Percentiles rank a stretch among this genome's conserved stretches.
phyloP scores from a whole-genome alignment of 2,113 vertebrate species.

The Semicossyphus pulcher region DNA sequence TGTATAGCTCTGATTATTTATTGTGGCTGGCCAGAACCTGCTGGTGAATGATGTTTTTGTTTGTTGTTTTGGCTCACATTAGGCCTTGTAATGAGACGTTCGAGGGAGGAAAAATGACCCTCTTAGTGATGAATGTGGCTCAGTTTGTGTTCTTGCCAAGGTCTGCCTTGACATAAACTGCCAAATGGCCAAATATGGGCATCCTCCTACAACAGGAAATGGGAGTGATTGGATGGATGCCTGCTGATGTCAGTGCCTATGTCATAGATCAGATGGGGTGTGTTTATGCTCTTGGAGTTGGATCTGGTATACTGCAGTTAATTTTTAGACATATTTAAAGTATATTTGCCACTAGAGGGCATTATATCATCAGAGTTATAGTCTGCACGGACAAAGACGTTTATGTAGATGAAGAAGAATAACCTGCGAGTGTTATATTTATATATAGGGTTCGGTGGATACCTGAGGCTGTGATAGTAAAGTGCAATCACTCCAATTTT shows the following conservation, averaged over 20 bases:
- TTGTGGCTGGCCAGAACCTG: conserved; percentile 41
- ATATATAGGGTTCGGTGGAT: neutral
- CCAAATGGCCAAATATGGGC: conserved; percentile 56
- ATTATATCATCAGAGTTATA: conserved; percentile 45
- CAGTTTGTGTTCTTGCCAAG: conserved; percentile 14
- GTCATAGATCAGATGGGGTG: conserved; percentile 42
- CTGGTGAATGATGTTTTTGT: conserved; percentile 17
- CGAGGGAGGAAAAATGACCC: neutral
- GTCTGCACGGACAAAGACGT: neutral
- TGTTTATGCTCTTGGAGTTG: conserved; percentile 31
- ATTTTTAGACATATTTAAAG: conserved; percentile 33
- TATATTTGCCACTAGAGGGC: conserved; percentile 72
- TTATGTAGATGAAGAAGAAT: conserved; percentile 18
- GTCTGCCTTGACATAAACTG: conserved; percentile 35
- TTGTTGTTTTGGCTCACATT: conserved; percentile 11
- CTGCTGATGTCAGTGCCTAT: conserved; percentile 57
- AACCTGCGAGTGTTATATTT: conserved; percentile 40
- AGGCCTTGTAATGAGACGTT: neutral
- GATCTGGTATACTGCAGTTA: conserved; percentile 43
- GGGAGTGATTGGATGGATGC: conserved; percentile 32
- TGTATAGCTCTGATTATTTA: conserved; percentile 65
- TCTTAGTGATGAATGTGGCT: conserved; percentile 25
- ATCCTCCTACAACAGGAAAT: conserved; percentile 55
- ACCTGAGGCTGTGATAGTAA: conserved; percentile 25
- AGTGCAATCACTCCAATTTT: conserved; percentile 21